Evolutionary conservation across 2,888 invertebrate species (phyloP).

Genomic region (Azorinus chamasolen): DNA sequence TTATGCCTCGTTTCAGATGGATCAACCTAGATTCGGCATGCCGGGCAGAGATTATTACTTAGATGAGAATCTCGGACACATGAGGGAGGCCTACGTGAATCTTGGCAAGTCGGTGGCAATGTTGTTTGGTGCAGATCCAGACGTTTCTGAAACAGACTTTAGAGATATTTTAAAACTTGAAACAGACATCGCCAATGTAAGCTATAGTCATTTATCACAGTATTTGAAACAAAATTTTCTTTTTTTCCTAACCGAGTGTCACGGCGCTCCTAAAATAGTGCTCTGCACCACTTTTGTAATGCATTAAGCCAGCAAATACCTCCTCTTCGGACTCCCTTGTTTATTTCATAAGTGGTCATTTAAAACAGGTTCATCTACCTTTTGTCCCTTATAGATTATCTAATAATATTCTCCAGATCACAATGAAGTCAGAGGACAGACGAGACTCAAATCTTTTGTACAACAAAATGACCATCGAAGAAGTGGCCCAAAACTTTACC

Average conservation of each 20-base stretch:
- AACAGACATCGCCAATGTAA: constrained; percentile 95
- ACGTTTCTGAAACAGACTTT: constrained; percentile 90
- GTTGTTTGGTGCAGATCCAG: constrained; percentile 92
- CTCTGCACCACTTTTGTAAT: no score
- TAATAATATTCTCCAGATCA: no score
- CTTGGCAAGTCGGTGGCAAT: constrained; percentile 94
- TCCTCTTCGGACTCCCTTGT: no score
- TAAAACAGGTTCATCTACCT: no score
- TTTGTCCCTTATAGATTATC: no score
- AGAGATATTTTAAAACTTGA: constrained; percentile 94
- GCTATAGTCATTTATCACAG: no score
- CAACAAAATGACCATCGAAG: constrained; percentile 92
- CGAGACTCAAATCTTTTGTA: constrained; percentile 97
- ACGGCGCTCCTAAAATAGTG: no score
- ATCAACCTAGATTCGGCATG: constrained; percentile 93
- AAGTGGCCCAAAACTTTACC: constrained; percentile 91
- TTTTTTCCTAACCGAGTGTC: no score
- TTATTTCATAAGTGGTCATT: no score
- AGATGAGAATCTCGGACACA: constrained; percentile 77
- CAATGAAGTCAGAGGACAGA: constrained; percentile 90
- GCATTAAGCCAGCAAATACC: no score
- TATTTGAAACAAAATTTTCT: no score
- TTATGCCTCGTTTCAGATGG: constrained; percentile 89
- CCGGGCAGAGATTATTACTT: constrained; percentile 92
- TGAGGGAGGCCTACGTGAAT: constrained; percentile 94